Evolutionary conservation across 2,113 vertebrate genomes (phyloP).

Genomic region (Ailuropoda melanoleuca): DNA sequence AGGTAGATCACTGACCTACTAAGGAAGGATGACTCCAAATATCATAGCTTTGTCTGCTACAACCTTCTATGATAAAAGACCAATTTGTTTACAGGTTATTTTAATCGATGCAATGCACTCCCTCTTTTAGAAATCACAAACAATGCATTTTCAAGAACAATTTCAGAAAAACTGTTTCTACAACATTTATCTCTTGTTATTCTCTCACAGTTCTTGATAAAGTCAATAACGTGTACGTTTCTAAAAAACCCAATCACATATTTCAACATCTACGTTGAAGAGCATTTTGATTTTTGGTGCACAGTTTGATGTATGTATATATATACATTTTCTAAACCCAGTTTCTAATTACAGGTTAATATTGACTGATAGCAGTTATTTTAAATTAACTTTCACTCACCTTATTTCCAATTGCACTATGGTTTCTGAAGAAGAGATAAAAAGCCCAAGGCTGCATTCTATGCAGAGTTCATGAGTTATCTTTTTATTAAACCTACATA

Average conservation of each 20-base stretch:
- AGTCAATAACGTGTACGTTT: neutral
- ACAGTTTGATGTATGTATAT: neutral
- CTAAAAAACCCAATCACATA: neutral
- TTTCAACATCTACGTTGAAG: neutral
- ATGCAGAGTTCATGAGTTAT: slow-evolving; percentile 90
- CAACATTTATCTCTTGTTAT: neutral
- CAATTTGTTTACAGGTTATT: neutral
- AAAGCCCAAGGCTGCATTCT: slow-evolving; percentile 94
- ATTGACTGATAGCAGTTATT: neutral
- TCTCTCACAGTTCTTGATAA: neutral
- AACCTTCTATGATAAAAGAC: neutral
- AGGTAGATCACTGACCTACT: neutral
- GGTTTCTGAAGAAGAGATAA: slow-evolving; percentile 93
- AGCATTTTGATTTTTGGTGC: neutral
- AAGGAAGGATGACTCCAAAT: neutral
- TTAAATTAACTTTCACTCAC: slow-evolving; percentile 63
- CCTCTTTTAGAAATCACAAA: neutral
- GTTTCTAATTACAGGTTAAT: neutral
- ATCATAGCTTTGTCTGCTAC: neutral
- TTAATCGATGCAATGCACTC: neutral
- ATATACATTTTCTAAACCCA: neutral
- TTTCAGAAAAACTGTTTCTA: neutral
- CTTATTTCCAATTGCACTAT: slow-evolving; percentile 86
- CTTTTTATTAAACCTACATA: slow-evolving; percentile 89
- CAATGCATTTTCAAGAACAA: neutral